These are phyloP conservation scores for Chaenodraco wilsoni DNA, from an alignment of 2,797 vertebrate genomes.

Conservation along the genomic window DNA sequence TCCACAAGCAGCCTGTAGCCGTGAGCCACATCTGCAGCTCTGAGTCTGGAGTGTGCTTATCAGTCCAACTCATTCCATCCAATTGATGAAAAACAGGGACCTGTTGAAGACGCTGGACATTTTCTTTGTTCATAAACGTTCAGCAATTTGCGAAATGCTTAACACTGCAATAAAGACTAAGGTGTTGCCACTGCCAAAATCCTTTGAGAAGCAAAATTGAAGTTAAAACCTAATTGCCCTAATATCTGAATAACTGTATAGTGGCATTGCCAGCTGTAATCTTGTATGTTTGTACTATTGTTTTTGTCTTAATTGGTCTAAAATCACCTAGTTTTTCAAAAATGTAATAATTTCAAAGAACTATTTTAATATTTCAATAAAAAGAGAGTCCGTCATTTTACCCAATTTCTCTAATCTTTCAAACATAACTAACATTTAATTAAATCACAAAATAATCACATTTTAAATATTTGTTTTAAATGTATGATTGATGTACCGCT, in stretches of 20 bases:
- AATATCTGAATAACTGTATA: neutral
- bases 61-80: neutral
- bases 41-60: neutral
- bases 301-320: no score
- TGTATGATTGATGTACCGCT: no score
- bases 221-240: neutral
- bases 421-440: no score
- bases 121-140: neutral
- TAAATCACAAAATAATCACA: no score
- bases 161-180: neutral
- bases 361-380: no score
- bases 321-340: no score
- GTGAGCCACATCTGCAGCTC: slow-evolving; percentile 16
- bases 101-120: neutral
- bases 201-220: neutral
- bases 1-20: slow-evolving; percentile 35
- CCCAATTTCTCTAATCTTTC: no score
- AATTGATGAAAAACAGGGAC: neutral
- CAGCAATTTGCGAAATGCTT: neutral
- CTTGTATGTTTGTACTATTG: no score
- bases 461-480: no score
- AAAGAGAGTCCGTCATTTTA: no score
- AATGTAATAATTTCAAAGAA: no score
- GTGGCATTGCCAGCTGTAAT: no score
- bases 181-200: neutral